Evolutionary conservation across 2,888 invertebrate species (phyloP), one percentile per base, ranked within the genome.

Genomic region (Ophion ventricosus): DNA sequence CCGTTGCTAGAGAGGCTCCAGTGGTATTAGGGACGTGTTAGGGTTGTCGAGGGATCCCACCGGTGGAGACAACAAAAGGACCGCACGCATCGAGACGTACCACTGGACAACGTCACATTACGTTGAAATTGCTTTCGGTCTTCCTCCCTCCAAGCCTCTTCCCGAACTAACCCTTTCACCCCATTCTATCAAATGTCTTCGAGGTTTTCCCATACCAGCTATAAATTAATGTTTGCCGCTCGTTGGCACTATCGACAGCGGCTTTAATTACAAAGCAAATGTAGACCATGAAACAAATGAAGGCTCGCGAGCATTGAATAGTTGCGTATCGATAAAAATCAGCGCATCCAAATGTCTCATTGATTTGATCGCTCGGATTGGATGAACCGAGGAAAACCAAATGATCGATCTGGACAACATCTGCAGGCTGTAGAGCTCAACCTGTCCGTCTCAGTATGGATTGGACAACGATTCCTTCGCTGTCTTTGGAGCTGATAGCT

Each of bases 21-120:
- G 89, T 88, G 90, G 91, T 92, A 92, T 92, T 92, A 92, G 91
- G 90, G 88, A 91, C 92, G 90, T 93, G 93, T 93, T 91, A 90
- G 90, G 91, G 90, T 91, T 92, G 91, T 91, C 90, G 90, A 89
- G 89, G 90, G 90, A 90, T 90, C 89, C 90, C 91, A 88, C 89
- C 85, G 75, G 73, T 63, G 87, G 90, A 88, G 90, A 90, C 90
- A 90, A 92, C 93, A 92, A 92, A 92, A 93, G 92, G 92, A 91
- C 92, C 92, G 88, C 92, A 91, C 90, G 90, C 90, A 90, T 89
- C 91, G 90, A 91, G 89, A 91, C 90, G 90, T 90, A 89, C 89
- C 90, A 88, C 89, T 90, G 91, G 90, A 92, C 92, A 92, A 91
- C 91, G 91, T 88, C 89, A 91, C 91, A 92, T 91, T 91, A 90